Conservation (phyloP, 2,113 vertebrate genomes). For the Calypte anna region DNA sequence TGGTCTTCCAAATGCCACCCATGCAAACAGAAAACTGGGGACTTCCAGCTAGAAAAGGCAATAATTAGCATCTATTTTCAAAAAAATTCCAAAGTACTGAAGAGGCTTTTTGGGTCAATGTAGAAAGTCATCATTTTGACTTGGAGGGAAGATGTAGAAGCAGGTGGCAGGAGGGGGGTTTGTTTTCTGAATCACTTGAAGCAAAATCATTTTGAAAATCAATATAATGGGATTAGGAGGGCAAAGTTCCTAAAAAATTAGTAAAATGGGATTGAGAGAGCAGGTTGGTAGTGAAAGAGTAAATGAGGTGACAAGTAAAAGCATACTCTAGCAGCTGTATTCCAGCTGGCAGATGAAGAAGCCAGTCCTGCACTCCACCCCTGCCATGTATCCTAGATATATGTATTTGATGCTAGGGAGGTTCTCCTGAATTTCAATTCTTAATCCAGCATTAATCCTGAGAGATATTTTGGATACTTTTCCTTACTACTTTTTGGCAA, state of each 20-base stretch:
- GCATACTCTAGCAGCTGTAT: neutral
- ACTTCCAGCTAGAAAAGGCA: neutral
- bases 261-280: conserved; percentile 26
- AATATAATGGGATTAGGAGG: neutral
- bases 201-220: neutral
- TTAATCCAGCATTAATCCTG: neutral
- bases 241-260: conserved; percentile 19
- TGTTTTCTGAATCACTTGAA: neutral
- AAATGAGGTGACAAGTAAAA: neutral
- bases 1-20: neutral
- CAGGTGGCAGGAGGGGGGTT: accelerated
- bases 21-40: neutral
- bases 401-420: neutral
- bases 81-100: neutral
- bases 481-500: neutral
- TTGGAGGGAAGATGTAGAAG: neutral
- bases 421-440: neutral
- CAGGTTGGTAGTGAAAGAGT: neutral
- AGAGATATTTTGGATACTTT: neutral
- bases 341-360: neutral
- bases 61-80: neutral
- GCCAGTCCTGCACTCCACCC: neutral
- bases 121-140: neutral
- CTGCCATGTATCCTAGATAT: neutral
- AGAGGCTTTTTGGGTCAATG: neutral